These are phyloP conservation scores for Bombus picipes DNA, from an alignment of 1,140 invertebrate genomes.

Conservation along the genomic window DNA sequence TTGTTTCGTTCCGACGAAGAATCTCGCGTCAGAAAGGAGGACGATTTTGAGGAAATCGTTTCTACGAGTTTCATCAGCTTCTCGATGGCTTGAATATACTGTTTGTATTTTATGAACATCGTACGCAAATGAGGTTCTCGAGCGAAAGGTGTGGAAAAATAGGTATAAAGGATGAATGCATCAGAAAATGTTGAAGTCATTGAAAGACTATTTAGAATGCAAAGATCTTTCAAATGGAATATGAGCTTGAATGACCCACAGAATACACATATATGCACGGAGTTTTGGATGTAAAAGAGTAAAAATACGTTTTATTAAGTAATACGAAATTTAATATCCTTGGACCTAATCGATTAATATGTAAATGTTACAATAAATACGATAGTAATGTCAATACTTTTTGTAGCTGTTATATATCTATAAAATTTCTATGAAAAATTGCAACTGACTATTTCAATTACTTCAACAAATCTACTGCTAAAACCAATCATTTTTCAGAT, in stretches of 20 bases:
- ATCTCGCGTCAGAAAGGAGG: too few species aligned
- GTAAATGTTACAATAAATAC: too few species aligned
- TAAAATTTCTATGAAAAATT: not conserved
- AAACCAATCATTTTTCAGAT: too few species aligned
- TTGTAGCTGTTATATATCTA: too few species aligned
- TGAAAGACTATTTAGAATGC: not conserved
- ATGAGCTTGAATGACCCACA: too few species aligned
- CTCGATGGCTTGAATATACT: not conserved
- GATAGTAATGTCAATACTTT: constrained; percentile 1
- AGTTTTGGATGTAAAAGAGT: not conserved
- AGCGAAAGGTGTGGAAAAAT: not conserved
- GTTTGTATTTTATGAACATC: not conserved
- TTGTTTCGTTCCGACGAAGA: not conserved
- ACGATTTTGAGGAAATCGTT: not conserved
- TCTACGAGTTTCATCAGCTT: not conserved
- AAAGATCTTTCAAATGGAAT: not conserved
- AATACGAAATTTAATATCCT: not conserved
- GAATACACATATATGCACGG: too few species aligned
- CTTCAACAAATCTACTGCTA: not conserved
- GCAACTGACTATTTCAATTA: not conserved
- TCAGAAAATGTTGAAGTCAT: not conserved
- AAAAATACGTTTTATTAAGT: not conserved
- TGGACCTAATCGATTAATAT: not conserved
- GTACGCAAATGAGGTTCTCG: not conserved
- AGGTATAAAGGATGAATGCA: not conserved